Evolutionary conservation across 2,888 invertebrate species (phyloP), one percentile per base, ranked within the genome.

Genomic region (Acanthococcus lagerstroemiae): DNA sequence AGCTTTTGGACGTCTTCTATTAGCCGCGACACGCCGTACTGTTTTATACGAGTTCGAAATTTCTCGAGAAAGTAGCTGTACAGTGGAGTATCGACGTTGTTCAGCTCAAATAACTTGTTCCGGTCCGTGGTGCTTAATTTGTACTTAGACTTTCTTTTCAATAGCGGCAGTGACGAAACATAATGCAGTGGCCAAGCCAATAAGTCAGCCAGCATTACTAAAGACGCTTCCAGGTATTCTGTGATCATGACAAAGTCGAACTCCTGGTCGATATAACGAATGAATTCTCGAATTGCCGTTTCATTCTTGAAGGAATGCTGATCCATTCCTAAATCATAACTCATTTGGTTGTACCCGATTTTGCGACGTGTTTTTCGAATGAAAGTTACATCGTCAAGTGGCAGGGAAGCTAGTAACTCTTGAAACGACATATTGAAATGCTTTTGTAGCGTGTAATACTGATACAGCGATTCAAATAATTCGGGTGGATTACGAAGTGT

Each of bases 221-320:
- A 66, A 4, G 72, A 72, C 12, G 70, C 71, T 48, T 72, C 72
- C 68, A 72, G 70, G 55, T 70, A 68, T 48, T 72, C 72, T 30
- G 70, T 67, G 19, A 72, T 72, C 72, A 72, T 70, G 12, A 72
- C 70, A 1, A 72, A 67, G 65, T 72, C 69, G 66, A 72, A 72
- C 25, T 71, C 68, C 46, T 25, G 54, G 22, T 72, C 72, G 1
- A 72, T 68, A 58, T 68, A 67, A 17, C 46, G 25, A 19, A 72
- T 69, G 19, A 71, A 70, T 44, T 70, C 54, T 6, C 66, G 27
- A 6, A 72, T 69, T 46, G 63, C 60, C 7, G 57, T 44, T 1
- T 46, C 15, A 24, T 68, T 63, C 4, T 65, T 37, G 44, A 68
- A 69, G 55, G 67, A 6, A 46, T 65, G 27, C 7, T 68, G 44